Evolutionary conservation across 2,797 vertebrate species (phyloP).

Genomic region (Dermochelys coriacea): DNA sequence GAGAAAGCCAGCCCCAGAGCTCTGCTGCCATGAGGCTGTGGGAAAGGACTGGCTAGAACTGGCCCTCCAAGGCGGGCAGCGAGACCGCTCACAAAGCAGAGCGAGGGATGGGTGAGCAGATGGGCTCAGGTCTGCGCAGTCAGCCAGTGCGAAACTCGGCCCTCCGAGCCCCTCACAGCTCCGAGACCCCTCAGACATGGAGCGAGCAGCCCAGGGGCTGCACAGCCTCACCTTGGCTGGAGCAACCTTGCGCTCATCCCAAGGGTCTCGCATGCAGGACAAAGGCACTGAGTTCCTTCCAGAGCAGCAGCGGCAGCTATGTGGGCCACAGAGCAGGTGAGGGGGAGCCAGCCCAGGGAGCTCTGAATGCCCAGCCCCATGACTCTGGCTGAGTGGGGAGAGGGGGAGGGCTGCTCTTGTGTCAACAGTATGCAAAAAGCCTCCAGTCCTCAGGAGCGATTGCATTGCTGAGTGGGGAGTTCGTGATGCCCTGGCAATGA

Average conservation of each 20-base stretch:
- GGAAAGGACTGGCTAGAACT: background rate
- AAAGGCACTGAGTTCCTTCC: background rate
- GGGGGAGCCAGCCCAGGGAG: too few species aligned
- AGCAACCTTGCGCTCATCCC: too few species aligned
- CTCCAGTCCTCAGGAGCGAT: background rate
- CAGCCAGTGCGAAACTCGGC: too few species aligned
- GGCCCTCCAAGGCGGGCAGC: too few species aligned
- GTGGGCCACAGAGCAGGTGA: too few species aligned
- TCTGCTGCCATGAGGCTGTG: background rate
- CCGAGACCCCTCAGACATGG: too few species aligned
- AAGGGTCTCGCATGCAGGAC: background rate
- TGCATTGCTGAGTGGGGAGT: slow-evolving; percentile 79
- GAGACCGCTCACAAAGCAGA: too few species aligned
- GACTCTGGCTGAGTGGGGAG: background rate
- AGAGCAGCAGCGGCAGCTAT: too few species aligned
- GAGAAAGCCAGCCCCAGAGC: too few species aligned
- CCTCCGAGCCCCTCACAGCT: background rate
- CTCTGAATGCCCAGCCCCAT: background rate
- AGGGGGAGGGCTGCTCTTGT: background rate
- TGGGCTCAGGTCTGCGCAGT: too few species aligned
- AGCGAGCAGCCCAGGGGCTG: background rate
- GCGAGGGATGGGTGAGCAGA: too few species aligned
- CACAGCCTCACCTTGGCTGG: background rate
- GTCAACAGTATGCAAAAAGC: slow-evolving; percentile 1
- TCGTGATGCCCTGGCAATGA: slow-evolving; percentile 84